Evolutionary conservation across 2,113 vertebrate genomes (phyloP), one percentile per base, ranked within the genome.

Genomic region (Mormyrus iriodes): DNA sequence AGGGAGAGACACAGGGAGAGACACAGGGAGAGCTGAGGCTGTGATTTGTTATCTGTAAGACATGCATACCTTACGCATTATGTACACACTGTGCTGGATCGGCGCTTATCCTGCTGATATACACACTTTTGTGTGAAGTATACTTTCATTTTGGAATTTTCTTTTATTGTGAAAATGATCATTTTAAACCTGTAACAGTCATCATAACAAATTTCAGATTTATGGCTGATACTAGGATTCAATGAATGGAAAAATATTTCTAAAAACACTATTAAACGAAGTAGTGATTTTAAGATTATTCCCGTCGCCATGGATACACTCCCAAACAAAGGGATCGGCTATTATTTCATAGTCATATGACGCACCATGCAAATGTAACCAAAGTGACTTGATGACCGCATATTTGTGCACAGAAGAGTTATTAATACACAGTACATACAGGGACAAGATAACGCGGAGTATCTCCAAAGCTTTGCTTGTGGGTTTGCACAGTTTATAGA

Each of bases 311-410:
- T 10, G 61, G 61, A 27, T 3, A 35, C 31, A 51, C 13, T 51
- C 84, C 4, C 52, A 27, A 85, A 85, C 48, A 85, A 85, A 85
- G 48, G n/a, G 24, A 69, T 27, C 55, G 48, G 42, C n/a, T 88
- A 73, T 21, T 35, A 55, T 53, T 55, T 48, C 49, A 44, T 35
- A 52, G 31, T 79, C 69, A 83, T 49, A n/a, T 83, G 73, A 44
- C 49, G 55, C 51, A 12, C 31, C 19, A 58, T 89, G 88, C 48
- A 88, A 79, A 88, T 79, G 73, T 52, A 79, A 39, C 44, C 55
- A 88, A 82, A 88, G 21, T 69, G 44, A 39, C 31, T 24, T 17
- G 76, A 46, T 48, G 8, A 73, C 58, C 10, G 4, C 44, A 88
- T 53, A 87, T 86, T 53, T 31, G 5, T n/a, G 19, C 55, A 21